These are phyloP conservation scores for Oryzias woworae DNA, from an alignment of 2,113 vertebrate species.

Conservation along the genomic window DNA sequence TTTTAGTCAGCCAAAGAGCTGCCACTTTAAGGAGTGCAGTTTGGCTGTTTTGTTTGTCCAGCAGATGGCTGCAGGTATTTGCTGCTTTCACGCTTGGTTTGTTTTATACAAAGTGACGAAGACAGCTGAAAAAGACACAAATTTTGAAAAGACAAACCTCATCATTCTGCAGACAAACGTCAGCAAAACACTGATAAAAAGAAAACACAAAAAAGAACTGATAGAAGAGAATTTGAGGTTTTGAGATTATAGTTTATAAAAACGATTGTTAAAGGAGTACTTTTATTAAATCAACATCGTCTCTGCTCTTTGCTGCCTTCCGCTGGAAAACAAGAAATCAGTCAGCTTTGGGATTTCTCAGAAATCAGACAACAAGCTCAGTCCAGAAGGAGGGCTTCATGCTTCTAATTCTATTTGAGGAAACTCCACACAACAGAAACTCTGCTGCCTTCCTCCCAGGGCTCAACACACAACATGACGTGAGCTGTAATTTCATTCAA, in stretches of 20 bases:
- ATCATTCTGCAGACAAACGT: not conserved
- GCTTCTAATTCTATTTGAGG: constrained; percentile 43
- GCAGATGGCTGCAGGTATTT: constrained; percentile 9
- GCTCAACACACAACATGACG: constrained; percentile 6
- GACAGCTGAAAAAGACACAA: not conserved
- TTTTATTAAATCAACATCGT: constrained; percentile 11
- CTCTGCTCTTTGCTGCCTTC: constrained; percentile 21
- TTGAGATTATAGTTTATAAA: not conserved
- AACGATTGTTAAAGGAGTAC: not conserved
- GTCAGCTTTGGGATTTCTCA: constrained; percentile 27
- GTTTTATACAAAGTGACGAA: constrained; percentile 18
- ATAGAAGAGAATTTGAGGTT: too few species aligned
- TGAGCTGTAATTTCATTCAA: constrained; percentile 15
- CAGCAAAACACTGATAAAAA: constrained; percentile 2
- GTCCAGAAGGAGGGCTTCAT: constrained; percentile 34
- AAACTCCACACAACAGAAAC: constrained; percentile 21
- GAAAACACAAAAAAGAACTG: not conserved
- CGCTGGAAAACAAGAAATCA: constrained; percentile 14
- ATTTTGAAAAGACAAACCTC: constrained; percentile 2
- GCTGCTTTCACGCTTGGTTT: constrained; percentile 26
- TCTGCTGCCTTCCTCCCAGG: constrained; percentile 21
- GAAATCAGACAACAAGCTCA: constrained; percentile 27
- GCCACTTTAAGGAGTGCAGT: not conserved
- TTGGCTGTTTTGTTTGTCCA: constrained; percentile 18
- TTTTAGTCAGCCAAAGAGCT: not conserved